Evolutionary conservation across 2,113 vertebrate genomes (phyloP).

Genomic region (Antidorcas marsupialis): DNA sequence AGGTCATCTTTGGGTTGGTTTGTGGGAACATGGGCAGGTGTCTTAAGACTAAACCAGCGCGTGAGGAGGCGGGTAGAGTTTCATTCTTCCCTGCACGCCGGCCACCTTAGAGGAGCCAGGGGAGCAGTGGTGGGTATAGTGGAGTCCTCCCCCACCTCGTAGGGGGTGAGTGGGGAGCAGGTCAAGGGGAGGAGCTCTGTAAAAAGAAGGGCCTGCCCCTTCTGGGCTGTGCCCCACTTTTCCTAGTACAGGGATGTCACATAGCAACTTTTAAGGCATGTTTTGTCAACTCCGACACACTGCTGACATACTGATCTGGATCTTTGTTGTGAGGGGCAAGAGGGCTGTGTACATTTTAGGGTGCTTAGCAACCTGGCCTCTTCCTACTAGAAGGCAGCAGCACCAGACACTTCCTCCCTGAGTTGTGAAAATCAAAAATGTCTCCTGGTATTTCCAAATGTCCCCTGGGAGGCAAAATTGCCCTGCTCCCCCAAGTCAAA

Average conservation of each 20-base stretch:
- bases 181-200: not conserved
- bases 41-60: not conserved
- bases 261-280: not conserved
- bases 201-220: not conserved
- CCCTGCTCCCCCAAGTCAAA: not conserved
- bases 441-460: not conserved
- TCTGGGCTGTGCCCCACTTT: not conserved
- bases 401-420: not conserved
- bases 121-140: fast-evolving
- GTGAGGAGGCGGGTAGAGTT: fast-evolving
- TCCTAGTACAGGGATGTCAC: not conserved
- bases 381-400: not conserved
- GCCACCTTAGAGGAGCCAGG: too few relatives aligned
- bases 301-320: not conserved
- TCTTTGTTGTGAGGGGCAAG: not conserved
- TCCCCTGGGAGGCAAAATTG: too few relatives aligned
- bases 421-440: not conserved
- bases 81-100: not conserved
- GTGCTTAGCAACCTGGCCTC: not conserved
- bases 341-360: fast-evolving
- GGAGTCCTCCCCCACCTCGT: not conserved
- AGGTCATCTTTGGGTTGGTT: not conserved
- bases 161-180: not conserved
- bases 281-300: not conserved
- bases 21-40: fast-evolving